Base-by-base conservation (phyloP, 2,113 vertebrate species). In the Cyanocitta stelleri region DNA sequence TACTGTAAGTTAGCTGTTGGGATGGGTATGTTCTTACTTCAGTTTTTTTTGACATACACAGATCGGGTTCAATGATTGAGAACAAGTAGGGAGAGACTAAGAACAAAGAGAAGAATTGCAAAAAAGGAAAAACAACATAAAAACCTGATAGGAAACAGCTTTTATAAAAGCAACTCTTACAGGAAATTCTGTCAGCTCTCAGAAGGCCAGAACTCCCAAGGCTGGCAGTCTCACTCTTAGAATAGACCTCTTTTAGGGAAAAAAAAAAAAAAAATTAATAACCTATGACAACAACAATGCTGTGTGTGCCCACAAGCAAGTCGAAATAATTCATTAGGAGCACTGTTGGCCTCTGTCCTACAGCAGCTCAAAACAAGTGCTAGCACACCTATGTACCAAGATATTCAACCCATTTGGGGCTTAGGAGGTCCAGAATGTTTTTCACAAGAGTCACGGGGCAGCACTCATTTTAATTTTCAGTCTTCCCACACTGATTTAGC, bases 161-260 rank as follows among this genome's bases (percentile, higher is more conserved):
- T 90, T 92, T 90, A 27, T 58, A 67, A 90, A 58, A 85, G 68
- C 64, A 66, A 15, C 15, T 63, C 58, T 64, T 52, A 51, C 75
- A 86, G 88, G 83, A 96, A 95, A 90, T 92, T 89, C 56, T 87
- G 82, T 85, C 54, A 87, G 32, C 78, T 88, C 66, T 79, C 4
- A 10, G 55, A 85, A 90, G 51, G 49, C 46, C 90, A 68, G 41
- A 66, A 73, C 26, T 93, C 62, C 41, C 4, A 10, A 82, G 58
- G 49, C 3, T 59, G 23, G 41, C n/a, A 33, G 29, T 29, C 44
- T 85, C 3, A 0, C 41, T 85, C 24, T 72, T 73, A 8, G 4
- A 87, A 85, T 7, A 91, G 27, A 68, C 7, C 11, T 35, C 44
- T 78, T 59, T 5, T 18, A 35, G 39, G 0, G 2, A 7, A 13